Conservation (phyloP, 2,113 vertebrate species). For the Oreochromis aureus region DNA sequence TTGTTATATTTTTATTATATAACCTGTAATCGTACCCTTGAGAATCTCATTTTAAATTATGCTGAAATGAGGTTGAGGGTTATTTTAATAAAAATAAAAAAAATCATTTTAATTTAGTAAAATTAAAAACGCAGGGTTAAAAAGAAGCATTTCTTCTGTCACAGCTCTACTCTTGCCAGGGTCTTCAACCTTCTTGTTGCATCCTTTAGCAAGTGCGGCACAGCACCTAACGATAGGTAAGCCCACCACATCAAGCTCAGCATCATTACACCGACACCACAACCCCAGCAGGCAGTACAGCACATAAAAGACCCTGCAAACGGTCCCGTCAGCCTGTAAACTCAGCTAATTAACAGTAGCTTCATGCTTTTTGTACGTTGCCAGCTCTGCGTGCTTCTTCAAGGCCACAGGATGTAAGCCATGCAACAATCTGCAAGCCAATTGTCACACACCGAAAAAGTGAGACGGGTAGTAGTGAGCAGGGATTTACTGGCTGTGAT, state of each 20-base stretch:
- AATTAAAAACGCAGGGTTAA: conserved; percentile 31
- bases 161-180: conserved; percentile 20
- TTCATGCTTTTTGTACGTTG: conserved; percentile 39
- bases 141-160: conserved; percentile 29
- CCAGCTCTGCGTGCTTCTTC: conserved; percentile 41
- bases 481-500: conserved; percentile 58
- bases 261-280: conserved; percentile 26
- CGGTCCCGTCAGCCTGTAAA: conserved; percentile 51
- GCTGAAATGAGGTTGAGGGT: conserved; percentile 13
- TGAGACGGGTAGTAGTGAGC: conserved; percentile 31
- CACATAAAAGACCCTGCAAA: conserved; percentile 42
- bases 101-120: conserved; percentile 35
- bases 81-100: neutral
- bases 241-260: conserved; percentile 4
- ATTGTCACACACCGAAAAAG: conserved; percentile 43
- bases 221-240: conserved; percentile 35
- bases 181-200: conserved; percentile 29
- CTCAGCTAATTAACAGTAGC: conserved; percentile 62
- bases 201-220: conserved; percentile 21
- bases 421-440: conserved; percentile 40
- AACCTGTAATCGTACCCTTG: conserved; percentile 61
- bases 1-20: conserved; percentile 66
- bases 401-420: conserved; percentile 46
- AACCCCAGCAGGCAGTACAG: conserved; percentile 25
- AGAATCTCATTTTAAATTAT: conserved; percentile 39